Evolutionary conservation across 2,888 invertebrate genomes (phyloP), one percentile per base, ranked within the genome.

Genomic region (Tolmerus cingulatus): DNA sequence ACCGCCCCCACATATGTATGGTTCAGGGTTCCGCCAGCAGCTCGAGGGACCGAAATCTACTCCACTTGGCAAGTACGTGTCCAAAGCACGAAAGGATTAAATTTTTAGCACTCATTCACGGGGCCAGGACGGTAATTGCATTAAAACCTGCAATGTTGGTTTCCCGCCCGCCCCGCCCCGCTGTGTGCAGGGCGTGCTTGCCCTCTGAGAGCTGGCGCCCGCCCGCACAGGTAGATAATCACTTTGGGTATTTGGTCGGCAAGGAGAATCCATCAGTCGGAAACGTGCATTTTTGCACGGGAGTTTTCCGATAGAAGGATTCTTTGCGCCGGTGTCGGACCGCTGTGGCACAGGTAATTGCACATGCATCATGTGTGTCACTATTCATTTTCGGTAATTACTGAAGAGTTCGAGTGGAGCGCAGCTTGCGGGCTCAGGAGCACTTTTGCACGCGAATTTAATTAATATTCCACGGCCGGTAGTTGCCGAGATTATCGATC

Each of bases 331-430:
- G 34, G 55, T 74, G 40, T 43, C 12, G 43, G 12, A 16, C 46
- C 74, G 14, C 9, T 43, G 74, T 51, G 74, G 43, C 74, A 27
- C 27, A 85, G 74, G 34, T 74, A 85, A 85, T 85, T 85, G 85
- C 85, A 85, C 85, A 85, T 85, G 85, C 74, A 85, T 85, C 85
- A 85, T 74, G 85, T 85, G 85, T 85, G 85, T 85, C 85, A 74
- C 85, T 74, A 85, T 74, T 74, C 74, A 85, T 85, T 85, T 85
- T 57, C 46, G 46, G 34, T 74, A 85, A 85, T 85, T 85, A 85
- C 85, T 74, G 74, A 19, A 74, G 46, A 74, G 30, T 74, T 27
- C 27, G 27, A 85, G 74, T 8, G 23, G 16, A 43, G 85, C 85
- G 12, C 27, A n/a, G 74, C 37, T 74, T 85, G 74, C 23, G 85